These are phyloP conservation scores for Gymnosoma rotundatum DNA, from an alignment of 2,888 invertebrate species.

Conservation along the genomic window DNA sequence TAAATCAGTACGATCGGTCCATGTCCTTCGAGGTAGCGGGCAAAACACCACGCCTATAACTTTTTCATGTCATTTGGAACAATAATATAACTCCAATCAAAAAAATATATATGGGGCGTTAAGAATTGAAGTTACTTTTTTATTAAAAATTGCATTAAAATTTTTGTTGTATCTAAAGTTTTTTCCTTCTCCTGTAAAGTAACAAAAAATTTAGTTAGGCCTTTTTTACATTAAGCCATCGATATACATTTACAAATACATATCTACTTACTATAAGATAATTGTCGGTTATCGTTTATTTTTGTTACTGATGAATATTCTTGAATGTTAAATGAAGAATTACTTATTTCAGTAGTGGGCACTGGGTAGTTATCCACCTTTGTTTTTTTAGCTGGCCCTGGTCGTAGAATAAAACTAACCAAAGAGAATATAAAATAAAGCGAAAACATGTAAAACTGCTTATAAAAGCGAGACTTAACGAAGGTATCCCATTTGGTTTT, in stretches of 20 bases:
- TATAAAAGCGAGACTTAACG: constrained; percentile 96
- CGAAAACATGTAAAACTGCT: constrained; percentile 94
- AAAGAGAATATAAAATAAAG: constrained; percentile 95
- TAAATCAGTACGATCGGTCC: too few species aligned
- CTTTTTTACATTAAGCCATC: too few species aligned
- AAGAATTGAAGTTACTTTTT: too few species aligned
- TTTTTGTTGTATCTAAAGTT: too few species aligned
- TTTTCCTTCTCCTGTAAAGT: too few species aligned
- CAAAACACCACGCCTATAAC: too few species aligned
- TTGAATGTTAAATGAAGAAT: constrained; percentile 23
- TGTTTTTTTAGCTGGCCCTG: constrained; percentile 86
- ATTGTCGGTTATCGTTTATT: constrained; percentile 4
- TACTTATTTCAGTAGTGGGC: constrained; percentile 33
- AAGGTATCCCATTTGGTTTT: constrained; percentile 99
- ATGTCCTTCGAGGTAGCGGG: too few species aligned
- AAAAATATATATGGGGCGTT: too few species aligned
- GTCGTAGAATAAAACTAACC: constrained; percentile 93
- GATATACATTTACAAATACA: background rate
- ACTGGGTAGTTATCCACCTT: constrained; percentile 73
- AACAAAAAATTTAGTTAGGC: too few species aligned
- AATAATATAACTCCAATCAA: too few species aligned
- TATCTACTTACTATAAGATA: constrained; percentile 58
- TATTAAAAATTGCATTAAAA: too few species aligned
- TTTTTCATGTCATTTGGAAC: too few species aligned
- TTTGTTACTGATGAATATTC: constrained; percentile 18